Evolutionary conservation across 2,797 vertebrate genomes (phyloP), one percentile per base, ranked within the genome.

Genomic region (Amazona finschi): DNA sequence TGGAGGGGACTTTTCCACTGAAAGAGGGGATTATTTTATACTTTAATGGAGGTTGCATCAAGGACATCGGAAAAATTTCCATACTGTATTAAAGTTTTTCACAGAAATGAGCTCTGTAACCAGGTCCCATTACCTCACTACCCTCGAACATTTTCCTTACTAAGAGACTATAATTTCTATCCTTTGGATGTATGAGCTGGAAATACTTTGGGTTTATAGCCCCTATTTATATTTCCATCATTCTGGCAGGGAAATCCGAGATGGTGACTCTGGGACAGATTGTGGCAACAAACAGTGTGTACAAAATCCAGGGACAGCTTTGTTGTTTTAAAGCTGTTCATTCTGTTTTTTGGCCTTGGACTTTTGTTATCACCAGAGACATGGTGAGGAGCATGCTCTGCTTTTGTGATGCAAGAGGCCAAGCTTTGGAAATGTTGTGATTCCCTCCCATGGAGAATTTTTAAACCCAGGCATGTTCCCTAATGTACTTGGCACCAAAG

Each of bases 51-150:
- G 89, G 94, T 96, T 94, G 87, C 49, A 88, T 85, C 94, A 87
- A 95, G 94, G 91, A 90, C 91, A 87, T 82, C 5, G 46, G 85
- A 89, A 94, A 96, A 88, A 43, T 58, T 89, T 93, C 91, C 84
- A 93, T 85, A 43, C 86, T 70, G 65, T 71, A 75, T 89, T 93
- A 52, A 87, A 93, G 44, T 62, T 80, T 95, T 94, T 90, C 84
- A 87, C 57, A 94, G 83, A 91, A 97, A 95, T 80, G 86, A 90
- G 83, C 61, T 90, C 74, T 94, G 65, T 90, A 90, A 91, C 77
- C 89, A 85, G 74, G 94, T 92, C 90, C 91, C 95, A 96, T 96
- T 96, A 96, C 91, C 80, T 96, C 96, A 97, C 84, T 91, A 53
- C 72, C 91, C 94, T 95, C 3, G 39, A 97, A 96, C 90, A 89